phyloP scores from a whole-genome alignment of 2,888 invertebrate species.

The Stenodera caucasica region DNA sequence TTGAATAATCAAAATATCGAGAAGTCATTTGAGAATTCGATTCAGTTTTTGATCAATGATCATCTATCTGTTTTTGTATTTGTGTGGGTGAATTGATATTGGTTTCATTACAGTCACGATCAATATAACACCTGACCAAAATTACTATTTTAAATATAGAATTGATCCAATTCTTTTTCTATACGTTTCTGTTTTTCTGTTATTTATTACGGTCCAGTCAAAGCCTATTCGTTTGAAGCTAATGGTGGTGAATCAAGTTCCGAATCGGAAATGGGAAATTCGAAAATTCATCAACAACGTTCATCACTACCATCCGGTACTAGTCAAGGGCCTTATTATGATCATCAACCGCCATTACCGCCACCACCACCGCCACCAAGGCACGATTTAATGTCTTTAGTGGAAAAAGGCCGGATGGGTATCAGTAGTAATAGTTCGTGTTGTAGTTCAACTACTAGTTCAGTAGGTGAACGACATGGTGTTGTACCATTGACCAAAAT shows the following conservation, averaged over 20 bases:
- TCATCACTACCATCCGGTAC: slow-evolving; percentile 50
- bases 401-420: slow-evolving; percentile 59
- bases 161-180: slow-evolving; percentile 4
- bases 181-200: neutral
- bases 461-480: slow-evolving; percentile 54
- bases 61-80: too few relatives aligned
- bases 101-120: too few relatives aligned
- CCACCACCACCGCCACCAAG: slow-evolving; percentile 38
- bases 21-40: too few relatives aligned
- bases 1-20: neutral
- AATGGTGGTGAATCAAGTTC: slow-evolving; percentile 68
- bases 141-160: neutral
- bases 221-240: slow-evolving; percentile 63
- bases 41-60: too few relatives aligned
- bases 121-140: too few relatives aligned
- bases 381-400: slow-evolving; percentile 57
- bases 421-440: slow-evolving; percentile 58
- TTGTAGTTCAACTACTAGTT: slow-evolving; percentile 61
- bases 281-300: slow-evolving; percentile 28
- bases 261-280: slow-evolving; percentile 66
- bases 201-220: too few relatives aligned
- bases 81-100: too few relatives aligned
- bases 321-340: slow-evolving; percentile 51
- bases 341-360: neutral
- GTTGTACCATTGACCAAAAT: slow-evolving; percentile 43